phyloP scores from a whole-genome alignment of 2,797 vertebrate genomes.

The Cichlasoma orientale region DNA sequence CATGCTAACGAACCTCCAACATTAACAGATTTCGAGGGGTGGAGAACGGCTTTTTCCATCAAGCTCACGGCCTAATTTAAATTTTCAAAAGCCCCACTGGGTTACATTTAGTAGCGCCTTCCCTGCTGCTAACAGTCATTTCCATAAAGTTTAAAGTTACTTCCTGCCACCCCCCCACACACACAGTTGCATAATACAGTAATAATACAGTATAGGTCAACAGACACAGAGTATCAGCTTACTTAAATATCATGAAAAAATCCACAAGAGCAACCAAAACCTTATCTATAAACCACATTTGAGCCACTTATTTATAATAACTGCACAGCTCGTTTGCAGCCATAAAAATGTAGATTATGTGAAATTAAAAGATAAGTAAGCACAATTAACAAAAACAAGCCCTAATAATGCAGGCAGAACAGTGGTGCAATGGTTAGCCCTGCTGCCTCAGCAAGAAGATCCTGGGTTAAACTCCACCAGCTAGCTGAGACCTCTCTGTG shows the following conservation, averaged over 20 bases:
- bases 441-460: neutral
- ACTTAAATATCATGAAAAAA: neutral
- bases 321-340: neutral
- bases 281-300: neutral
- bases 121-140: slow-evolving; percentile 53
- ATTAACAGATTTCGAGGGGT: slow-evolving; percentile 50
- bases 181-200: neutral
- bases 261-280: neutral
- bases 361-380: neutral
- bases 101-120: slow-evolving; percentile 36
- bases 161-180: slow-evolving; percentile 8
- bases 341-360: neutral
- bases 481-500: neutral
- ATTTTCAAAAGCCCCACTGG: slow-evolving; percentile 46
- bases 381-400: neutral
- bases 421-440: neutral
- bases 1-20: slow-evolving; percentile 34
- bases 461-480: neutral
- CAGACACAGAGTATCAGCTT: neutral
- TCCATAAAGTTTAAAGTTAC: slow-evolving; percentile 55
- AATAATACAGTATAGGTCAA: neutral
- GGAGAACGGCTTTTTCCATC: slow-evolving; percentile 47
- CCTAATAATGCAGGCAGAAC: neutral
- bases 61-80: slow-evolving; percentile 49
- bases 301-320: neutral